Percentiles rank a stretch among this genome's conserved stretches.
phyloP scores from a whole-genome alignment of 2,888 invertebrate species.

The Amphipoea oculea region DNA sequence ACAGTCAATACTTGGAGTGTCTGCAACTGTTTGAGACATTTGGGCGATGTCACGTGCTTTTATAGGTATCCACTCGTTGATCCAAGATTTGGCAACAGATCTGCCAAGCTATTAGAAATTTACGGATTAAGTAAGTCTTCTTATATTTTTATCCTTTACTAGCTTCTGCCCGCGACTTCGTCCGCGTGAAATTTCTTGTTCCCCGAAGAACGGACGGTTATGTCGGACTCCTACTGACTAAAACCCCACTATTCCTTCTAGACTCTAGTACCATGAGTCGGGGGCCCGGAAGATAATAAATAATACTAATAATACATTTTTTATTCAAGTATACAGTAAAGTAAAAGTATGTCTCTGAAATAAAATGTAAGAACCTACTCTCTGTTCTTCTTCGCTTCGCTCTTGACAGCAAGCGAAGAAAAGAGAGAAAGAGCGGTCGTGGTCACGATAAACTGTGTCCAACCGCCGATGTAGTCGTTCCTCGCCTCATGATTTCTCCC shows the following conservation, averaged over 20 bases:
- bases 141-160: neutral
- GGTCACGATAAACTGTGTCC: neutral
- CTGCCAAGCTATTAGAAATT: neutral
- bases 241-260: no score
- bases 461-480: neutral
- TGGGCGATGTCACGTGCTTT: conserved; percentile 11
- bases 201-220: no score
- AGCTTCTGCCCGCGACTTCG: no score
- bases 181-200: no score
- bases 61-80: neutral
- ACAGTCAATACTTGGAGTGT: neutral
- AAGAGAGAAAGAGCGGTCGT: neutral
- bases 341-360: no score
- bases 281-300: no score
- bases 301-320: no score
- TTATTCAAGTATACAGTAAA: no score
- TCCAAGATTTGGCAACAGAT: conserved; percentile 27
- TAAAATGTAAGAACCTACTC: neutral
- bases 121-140: neutral
- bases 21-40: conserved; percentile 8
- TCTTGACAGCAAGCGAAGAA: neutral
- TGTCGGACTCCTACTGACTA: no score
- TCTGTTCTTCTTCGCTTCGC: neutral
- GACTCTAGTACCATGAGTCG: no score
- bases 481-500: neutral